Evolutionary conservation across 2,888 invertebrate species (phyloP).

Genomic region (Macaria liturata): DNA sequence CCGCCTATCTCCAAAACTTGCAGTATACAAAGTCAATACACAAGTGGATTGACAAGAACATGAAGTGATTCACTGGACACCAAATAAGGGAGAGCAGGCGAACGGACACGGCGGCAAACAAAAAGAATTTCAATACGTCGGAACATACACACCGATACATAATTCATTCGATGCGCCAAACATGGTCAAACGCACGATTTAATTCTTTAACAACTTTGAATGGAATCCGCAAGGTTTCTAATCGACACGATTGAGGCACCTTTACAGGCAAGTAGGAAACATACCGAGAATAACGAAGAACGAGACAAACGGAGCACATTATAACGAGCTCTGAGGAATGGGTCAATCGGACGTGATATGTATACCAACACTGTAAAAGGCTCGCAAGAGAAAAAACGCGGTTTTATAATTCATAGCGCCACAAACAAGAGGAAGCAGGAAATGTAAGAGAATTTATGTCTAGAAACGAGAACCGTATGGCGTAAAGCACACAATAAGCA

Average conservation of each 20-base stretch:
- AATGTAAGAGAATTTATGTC: conserved; percentile 27
- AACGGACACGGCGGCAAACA: conserved; percentile 44
- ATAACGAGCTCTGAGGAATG: conserved; percentile 26
- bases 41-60: conserved; percentile 46
- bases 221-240: conserved; percentile 54
- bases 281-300: conserved; percentile 48
- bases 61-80: conserved; percentile 57
- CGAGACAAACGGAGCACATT: conserved; percentile 21
- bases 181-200: conserved; percentile 56
- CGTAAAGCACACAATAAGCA: conserved; percentile 15
- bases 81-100: conserved; percentile 56
- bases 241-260: conserved; percentile 49
- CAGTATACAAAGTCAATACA: conserved; percentile 36
- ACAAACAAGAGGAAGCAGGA: conserved; percentile 49
- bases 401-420: conserved; percentile 32
- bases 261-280: conserved; percentile 62
- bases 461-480: conserved; percentile 12
- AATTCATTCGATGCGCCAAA: conserved; percentile 58
- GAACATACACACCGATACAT: conserved; percentile 53
- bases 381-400: conserved; percentile 20
- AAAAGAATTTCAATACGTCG: conserved; percentile 52
- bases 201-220: conserved; percentile 51
- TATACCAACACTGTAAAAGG: conserved; percentile 9
- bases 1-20: conserved; percentile 28
- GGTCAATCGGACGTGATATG: conserved; percentile 26